These are phyloP conservation scores for Dasysyrphus tricinctus DNA, from an alignment of 2,888 invertebrate genomes.

Conservation along the genomic window DNA sequence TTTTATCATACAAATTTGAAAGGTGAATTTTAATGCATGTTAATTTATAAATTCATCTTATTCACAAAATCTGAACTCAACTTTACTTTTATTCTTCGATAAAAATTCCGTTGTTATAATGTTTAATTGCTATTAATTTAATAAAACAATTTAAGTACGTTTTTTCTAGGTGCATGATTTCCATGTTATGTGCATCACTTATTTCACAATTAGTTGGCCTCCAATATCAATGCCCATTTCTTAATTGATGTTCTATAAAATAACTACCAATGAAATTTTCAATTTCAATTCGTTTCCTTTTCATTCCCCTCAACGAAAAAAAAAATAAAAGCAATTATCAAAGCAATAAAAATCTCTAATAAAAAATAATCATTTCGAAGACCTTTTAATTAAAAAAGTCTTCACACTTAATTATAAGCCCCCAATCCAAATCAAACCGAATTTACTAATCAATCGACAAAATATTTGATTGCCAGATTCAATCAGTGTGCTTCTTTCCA, in stretches of 20 bases:
- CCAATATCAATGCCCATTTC: slow-evolving; percentile 21
- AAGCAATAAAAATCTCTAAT: slow-evolving; percentile 40
- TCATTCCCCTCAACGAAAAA: slow-evolving; percentile 11
- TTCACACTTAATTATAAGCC: slow-evolving; percentile 49
- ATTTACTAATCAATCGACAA: slow-evolving; percentile 54
- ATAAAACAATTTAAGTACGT: not conserved
- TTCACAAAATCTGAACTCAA: too few relatives aligned
- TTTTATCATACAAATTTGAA: too few relatives aligned
- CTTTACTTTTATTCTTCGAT: too few relatives aligned
- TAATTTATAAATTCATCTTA: too few relatives aligned
- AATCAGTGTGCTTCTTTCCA: slow-evolving; percentile 41
- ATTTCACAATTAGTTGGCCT: slow-evolving; percentile 16
- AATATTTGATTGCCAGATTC: slow-evolving; percentile 46
- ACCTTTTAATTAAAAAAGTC: slow-evolving; percentile 46
- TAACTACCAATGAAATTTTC: slow-evolving; percentile 24
- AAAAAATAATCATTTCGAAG: slow-evolving; percentile 15
- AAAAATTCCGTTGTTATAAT: too few relatives aligned
- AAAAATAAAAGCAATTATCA: slow-evolving; percentile 25
- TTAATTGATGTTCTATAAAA: slow-evolving; percentile 12
- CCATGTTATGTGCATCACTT: not conserved
- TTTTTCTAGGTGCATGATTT: not conserved
- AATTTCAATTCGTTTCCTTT: slow-evolving; percentile 20
- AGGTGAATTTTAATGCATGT: too few relatives aligned
- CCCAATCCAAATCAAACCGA: slow-evolving; percentile 21
- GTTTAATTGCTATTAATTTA: too few relatives aligned